These are phyloP conservation scores for Dinomys branickii DNA, from an alignment of 2,113 vertebrate genomes.

Conservation along the genomic window DNA sequence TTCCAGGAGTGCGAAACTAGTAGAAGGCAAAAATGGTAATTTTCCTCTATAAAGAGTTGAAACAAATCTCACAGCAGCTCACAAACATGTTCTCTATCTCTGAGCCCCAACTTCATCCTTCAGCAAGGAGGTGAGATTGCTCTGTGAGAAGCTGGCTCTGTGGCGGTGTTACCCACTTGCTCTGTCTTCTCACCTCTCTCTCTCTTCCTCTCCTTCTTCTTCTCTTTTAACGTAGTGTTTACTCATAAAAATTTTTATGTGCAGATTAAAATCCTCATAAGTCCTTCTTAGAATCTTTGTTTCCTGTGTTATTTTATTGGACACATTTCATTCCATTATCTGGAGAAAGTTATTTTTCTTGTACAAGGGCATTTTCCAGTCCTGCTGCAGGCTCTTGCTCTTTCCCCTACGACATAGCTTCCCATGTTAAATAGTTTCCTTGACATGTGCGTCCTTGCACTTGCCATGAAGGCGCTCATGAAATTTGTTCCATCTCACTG, in stretches of 20 bases:
- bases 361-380: not conserved
- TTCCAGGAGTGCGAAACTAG: not conserved
- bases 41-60: not conserved
- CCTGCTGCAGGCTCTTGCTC: not conserved
- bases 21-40: not conserved
- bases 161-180: not conserved
- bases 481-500: conserved; percentile 4
- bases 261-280: not conserved
- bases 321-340: conserved; percentile 7
- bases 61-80: not conserved
- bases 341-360: conserved; percentile 43
- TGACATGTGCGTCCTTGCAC: not conserved
- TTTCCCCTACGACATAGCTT: not conserved
- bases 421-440: conserved; percentile 23
- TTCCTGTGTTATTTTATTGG: conserved; percentile 6
- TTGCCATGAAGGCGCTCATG: not conserved
- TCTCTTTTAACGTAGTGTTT: not conserved
- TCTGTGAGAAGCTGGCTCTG: not conserved
- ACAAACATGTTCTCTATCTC: rapidly evolving
- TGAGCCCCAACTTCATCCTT: rapidly evolving
- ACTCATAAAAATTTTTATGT: not conserved
- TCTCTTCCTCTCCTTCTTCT: not conserved
- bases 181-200: not conserved
- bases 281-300: not conserved
- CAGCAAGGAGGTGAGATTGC: rapidly evolving